phyloP scores from a whole-genome alignment of 2,797 vertebrate species.

The Schizopygopsis malacanthus region DNA sequence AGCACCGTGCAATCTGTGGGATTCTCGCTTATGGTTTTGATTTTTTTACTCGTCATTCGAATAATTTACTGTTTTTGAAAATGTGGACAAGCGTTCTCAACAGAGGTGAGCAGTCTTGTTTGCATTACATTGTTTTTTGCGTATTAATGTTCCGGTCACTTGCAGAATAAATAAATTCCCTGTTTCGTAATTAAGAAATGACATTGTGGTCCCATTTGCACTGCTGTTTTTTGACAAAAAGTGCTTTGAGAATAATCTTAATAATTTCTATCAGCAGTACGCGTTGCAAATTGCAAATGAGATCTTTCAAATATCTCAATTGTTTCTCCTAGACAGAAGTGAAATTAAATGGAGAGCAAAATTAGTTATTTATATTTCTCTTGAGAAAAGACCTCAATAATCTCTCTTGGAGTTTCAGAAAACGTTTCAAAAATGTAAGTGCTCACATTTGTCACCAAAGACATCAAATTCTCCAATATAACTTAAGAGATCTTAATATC shows the following conservation, averaged over 20 bases:
- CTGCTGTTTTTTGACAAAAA: not conserved
- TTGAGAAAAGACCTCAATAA: not conserved
- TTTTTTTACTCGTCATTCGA: slow-evolving; percentile 51
- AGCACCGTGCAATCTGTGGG: slow-evolving; percentile 17
- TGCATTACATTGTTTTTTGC: not conserved
- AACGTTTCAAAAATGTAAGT: not conserved
- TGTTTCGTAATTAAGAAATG: not conserved
- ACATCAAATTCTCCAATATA: not conserved
- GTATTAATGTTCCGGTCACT: not conserved
- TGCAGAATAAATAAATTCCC: not conserved
- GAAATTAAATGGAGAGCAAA: not conserved
- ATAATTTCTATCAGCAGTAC: not conserved
- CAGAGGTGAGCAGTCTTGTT: slow-evolving; percentile 79
- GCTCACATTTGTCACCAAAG: not conserved
- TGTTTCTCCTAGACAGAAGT: not conserved
- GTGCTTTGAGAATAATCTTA: not conserved
- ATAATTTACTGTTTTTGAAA: slow-evolving; percentile 65
- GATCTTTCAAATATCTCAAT: not conserved
- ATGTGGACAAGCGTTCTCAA: slow-evolving; percentile 87
- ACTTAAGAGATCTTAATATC: not conserved
- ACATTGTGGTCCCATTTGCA: not conserved
- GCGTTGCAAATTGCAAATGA: not conserved
- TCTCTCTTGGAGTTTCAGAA: not conserved
- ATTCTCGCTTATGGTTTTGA: not conserved
- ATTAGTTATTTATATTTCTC: not conserved